phyloP scores from a whole-genome alignment of 2,797 vertebrate genomes.

The Urocyon cinereoargenteus region DNA sequence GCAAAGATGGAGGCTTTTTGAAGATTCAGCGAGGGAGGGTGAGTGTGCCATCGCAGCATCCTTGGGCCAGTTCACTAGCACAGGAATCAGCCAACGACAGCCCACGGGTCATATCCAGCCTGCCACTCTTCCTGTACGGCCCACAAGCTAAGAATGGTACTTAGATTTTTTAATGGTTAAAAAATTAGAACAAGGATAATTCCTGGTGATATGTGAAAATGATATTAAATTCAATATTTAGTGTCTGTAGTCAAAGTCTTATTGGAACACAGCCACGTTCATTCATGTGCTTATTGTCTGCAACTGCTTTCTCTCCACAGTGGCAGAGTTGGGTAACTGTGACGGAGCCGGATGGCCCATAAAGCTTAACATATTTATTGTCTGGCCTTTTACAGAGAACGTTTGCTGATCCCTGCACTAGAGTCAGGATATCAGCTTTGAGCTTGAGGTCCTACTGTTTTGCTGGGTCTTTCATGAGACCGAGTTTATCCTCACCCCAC shows the following conservation, averaged over 20 bases:
- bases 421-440: neutral
- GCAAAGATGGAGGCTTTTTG: neutral
- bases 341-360: neutral
- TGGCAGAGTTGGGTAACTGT: neutral
- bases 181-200: neutral
- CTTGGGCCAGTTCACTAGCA: neutral
- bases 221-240: constrained; percentile 17
- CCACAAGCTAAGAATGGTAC: constrained; percentile 6
- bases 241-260: neutral
- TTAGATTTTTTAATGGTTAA: constrained; percentile 34
- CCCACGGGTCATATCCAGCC: neutral
- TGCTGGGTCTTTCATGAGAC: neutral
- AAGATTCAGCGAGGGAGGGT: neutral
- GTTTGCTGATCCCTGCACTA: neutral
- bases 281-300: neutral
- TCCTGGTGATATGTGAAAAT: constrained; percentile 35
- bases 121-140: neutral
- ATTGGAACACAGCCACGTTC: neutral
- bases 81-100: neutral
- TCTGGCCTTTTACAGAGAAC: neutral
- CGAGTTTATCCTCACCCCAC: neutral
- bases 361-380: neutral
- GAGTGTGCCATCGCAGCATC: neutral
- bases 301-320: neutral
- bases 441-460: neutral